phyloP scores from a whole-genome alignment of 23 tunicate genomes.

The Styela clava region DNA sequence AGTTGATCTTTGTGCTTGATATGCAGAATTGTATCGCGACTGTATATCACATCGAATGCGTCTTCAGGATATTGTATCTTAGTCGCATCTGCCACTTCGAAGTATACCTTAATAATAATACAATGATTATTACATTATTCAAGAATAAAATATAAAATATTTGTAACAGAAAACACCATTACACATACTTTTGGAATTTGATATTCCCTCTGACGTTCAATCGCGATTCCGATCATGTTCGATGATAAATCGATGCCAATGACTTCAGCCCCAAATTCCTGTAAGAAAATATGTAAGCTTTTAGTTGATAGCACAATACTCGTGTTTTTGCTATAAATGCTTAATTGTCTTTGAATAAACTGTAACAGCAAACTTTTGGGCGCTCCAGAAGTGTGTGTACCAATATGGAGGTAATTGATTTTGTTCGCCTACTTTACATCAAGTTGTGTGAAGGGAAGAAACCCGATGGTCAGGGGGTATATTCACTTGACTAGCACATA shows the following conservation, averaged over 20 bases:
- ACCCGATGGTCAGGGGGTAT: too few relatives aligned
- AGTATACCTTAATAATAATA: constrained; percentile 10
- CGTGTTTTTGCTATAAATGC: too few relatives aligned
- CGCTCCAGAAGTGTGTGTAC: too few relatives aligned
- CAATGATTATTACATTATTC: neutral
- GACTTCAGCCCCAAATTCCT: constrained; percentile 45
- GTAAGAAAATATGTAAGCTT: neutral
- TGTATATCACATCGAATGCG: constrained; percentile 39
- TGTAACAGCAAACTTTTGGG: too few relatives aligned
- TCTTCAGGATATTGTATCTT: constrained; percentile 17
- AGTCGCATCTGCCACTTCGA: constrained; percentile 41
- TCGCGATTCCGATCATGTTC: constrained; percentile 50
- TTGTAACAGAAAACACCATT: neutral
- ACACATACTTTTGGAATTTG: constrained; percentile 26
- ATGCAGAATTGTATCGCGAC: constrained; percentile 42
- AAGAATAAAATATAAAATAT: constrained; percentile 1
- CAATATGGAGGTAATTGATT: too few relatives aligned
- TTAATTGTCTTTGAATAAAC: too few relatives aligned
- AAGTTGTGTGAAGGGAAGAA: too few relatives aligned
- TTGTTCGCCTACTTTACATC: too few relatives aligned
- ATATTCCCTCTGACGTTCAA: constrained; percentile 17
- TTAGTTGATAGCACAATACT: too few relatives aligned
- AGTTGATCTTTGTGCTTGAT: constrained; percentile 25
- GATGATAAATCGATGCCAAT: constrained; percentile 37
- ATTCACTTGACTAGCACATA: too few relatives aligned